A percentile compares a stretch with the other conserved stretches of the same genome.
Conservation (phyloP, 53 echinoderm and acorn worm species). For the Paelopatides confundens region DNA sequence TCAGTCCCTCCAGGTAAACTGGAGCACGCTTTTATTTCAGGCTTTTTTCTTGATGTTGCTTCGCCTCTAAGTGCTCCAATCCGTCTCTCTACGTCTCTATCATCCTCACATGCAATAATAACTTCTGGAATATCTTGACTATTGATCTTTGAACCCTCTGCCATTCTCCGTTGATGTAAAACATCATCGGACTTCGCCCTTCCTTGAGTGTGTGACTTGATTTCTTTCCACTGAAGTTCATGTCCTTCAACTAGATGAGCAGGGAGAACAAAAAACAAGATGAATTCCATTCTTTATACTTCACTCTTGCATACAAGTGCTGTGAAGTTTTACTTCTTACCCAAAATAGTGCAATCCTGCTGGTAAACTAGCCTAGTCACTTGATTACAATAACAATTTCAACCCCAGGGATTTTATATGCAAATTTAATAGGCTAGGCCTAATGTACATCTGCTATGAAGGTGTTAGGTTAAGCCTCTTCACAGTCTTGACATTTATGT, state of each 20-base stretch:
- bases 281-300: too few species aligned
- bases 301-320: too few species aligned
- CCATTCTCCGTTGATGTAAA: slow-evolving; percentile 7
- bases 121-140: neutral
- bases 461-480: too few species aligned
- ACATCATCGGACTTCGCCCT: slow-evolving; percentile 20
- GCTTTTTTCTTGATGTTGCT: neutral
- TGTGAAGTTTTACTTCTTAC: too few species aligned
- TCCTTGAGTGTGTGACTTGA: neutral
- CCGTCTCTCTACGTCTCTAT: neutral
- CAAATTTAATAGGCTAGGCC: too few species aligned
- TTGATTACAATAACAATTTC: too few species aligned
- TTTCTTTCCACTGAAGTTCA: slow-evolving; percentile 43
- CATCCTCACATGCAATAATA: slow-evolving; percentile 33
- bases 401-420: too few species aligned
- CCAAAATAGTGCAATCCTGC: too few species aligned
- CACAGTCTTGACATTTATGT: too few species aligned
- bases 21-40: slow-evolving; percentile 15
- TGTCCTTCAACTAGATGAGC: slow-evolving; percentile 2
- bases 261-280: neutral
- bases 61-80: neutral
- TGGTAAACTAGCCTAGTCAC: too few species aligned
- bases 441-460: too few species aligned
- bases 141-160: neutral
- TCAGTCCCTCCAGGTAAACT: slow-evolving; percentile 14